Evolutionary conservation across 2,888 invertebrate genomes (phyloP).

Genomic region (Opisthograptis luteolata): DNA sequence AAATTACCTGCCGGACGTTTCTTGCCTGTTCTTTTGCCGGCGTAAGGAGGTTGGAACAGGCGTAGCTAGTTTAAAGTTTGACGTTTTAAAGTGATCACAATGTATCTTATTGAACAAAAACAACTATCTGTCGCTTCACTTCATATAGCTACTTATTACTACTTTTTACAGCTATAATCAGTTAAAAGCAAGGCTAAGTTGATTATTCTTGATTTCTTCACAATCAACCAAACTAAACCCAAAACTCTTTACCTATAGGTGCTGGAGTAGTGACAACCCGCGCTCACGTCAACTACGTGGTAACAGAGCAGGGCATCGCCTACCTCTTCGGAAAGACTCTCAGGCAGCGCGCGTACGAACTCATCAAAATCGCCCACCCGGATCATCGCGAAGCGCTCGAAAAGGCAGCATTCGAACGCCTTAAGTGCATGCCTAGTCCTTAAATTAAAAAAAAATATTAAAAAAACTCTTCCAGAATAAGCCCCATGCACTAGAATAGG

Average conservation of each 20-base stretch:
- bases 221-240: no score
- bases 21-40: no score
- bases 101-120: no score
- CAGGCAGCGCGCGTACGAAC: slow-evolving; percentile 94
- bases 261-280: slow-evolving; percentile 97
- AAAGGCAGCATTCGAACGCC: slow-evolving; percentile 93
- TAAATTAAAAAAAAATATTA: slow-evolving; percentile 46
- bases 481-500: slow-evolving; percentile 34
- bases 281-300: slow-evolving; percentile 96
- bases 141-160: no score
- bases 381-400: slow-evolving; percentile 93
- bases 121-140: no score
- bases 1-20: no score
- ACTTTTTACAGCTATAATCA: no score
- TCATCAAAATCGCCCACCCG: slow-evolving; percentile 96
- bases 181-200: no score
- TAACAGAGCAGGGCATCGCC: slow-evolving; percentile 96
- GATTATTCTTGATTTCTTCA: no score
- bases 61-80: no score
- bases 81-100: no score
- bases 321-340: slow-evolving; percentile 94
- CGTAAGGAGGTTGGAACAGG: no score
- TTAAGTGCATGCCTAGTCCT: slow-evolving; percentile 90
- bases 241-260: slow-evolving; percentile 82
- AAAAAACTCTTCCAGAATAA: slow-evolving; percentile 23